These are phyloP conservation scores for Ophion ventricosus DNA, from an alignment of 2,888 invertebrate genomes.

Conservation along the genomic window DNA sequence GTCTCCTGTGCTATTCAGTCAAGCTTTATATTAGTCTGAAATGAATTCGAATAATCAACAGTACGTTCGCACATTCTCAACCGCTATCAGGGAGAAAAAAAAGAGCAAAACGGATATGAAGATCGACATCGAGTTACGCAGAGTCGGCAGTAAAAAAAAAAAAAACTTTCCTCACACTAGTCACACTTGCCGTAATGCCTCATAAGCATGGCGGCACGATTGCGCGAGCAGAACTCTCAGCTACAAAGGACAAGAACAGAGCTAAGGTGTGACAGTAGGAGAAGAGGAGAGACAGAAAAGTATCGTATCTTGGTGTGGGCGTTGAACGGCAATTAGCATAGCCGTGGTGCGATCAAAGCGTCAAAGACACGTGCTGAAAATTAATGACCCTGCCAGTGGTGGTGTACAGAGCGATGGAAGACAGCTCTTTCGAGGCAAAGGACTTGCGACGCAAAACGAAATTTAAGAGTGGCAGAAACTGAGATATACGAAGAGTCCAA, in stretches of 20 bases:
- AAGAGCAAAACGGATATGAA: constrained; percentile 11
- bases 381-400: constrained; percentile 61
- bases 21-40: too few relatives aligned
- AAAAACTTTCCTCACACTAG: constrained; percentile 42
- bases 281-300: constrained; percentile 37
- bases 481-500: constrained; percentile 48
- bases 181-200: constrained; percentile 49
- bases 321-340: constrained; percentile 74
- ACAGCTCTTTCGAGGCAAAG: constrained; percentile 58
- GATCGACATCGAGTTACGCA: constrained; percentile 36
- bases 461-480: constrained; percentile 43
- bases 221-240: background rate
- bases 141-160: constrained; percentile 21
- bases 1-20: too few relatives aligned
- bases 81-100: constrained; percentile 7
- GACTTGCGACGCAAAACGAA: constrained; percentile 49
- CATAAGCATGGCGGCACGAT: constrained; percentile 30
- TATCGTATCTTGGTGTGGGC: constrained; percentile 67
- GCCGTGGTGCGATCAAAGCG: constrained; percentile 72
- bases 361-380: constrained; percentile 69
- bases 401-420: constrained; percentile 57
- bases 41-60: too few relatives aligned
- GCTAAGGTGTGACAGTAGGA: constrained; percentile 3
- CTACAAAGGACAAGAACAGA: constrained; percentile 31
- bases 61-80: too few relatives aligned